Evolutionary conservation across 2,797 vertebrate genomes (phyloP).

Genomic region (Characodon lateralis): DNA sequence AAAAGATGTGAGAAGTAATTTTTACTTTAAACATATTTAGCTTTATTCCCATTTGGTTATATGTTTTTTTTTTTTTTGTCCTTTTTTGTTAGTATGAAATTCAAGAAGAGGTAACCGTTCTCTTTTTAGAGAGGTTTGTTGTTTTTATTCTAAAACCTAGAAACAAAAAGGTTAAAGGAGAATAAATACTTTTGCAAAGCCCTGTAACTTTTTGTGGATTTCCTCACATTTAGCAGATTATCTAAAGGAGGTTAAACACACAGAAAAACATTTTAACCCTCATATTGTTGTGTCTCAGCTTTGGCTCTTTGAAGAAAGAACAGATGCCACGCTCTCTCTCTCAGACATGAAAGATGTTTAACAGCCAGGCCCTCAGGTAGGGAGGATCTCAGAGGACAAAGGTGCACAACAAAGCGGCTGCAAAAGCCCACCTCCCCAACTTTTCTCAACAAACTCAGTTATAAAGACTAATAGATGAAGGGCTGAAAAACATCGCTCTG

Average conservation of each 20-base stretch:
- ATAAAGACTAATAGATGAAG: constrained; percentile 54
- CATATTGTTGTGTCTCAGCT: constrained; percentile 46
- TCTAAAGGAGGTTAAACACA: background rate
- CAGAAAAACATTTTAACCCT: constrained; percentile 31
- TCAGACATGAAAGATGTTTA: constrained; percentile 38
- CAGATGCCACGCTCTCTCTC: constrained; percentile 38
- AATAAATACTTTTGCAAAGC: background rate
- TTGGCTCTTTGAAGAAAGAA: constrained; percentile 57
- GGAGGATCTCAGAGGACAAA: constrained; percentile 51
- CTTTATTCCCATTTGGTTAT: no score
- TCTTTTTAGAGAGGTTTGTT: background rate
- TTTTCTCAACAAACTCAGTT: constrained; percentile 57
- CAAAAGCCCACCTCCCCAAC: constrained; percentile 48
- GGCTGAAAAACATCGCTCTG: constrained; percentile 45
- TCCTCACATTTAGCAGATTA: background rate
- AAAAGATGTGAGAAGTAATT: background rate
- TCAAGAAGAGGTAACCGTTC: background rate
- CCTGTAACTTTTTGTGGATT: constrained; percentile 2
- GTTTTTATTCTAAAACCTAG: background rate
- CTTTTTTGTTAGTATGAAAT: background rate
- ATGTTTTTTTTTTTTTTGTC: background rate
- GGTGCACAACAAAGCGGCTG: constrained; percentile 61
- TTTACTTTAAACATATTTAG: background rate
- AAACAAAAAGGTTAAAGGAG: background rate
- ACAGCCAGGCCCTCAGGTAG: constrained; percentile 50